Base-by-base conservation (phyloP, 2,888 invertebrate species). In the Sialis lutaria region DNA sequence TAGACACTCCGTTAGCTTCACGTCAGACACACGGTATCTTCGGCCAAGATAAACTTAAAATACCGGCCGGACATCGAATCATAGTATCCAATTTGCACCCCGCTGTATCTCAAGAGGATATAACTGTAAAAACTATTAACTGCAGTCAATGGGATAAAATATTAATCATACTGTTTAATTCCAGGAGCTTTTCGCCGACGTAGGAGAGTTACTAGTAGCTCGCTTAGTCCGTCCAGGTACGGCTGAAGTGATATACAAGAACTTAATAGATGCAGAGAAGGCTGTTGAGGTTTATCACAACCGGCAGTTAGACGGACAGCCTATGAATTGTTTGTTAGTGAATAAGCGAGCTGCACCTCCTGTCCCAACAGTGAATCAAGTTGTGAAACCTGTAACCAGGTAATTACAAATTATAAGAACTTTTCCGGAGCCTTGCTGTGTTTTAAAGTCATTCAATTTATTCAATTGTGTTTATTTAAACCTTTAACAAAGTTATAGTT, bases 211-310 rank as follows among this genome's bases (percentile, higher is more conserved):
- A 60, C 67, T 85, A 48, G 82, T 84, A 53, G 90, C 90, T 0
- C 77, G 85, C 55, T 69, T 93, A 55, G 82, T 90, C 9, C 77
- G 89, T 41, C 82, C 85, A 0, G 93, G 93, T 1, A 82, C 83
- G 2, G 93, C 92, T 0, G 92, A 93, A 68, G 91, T 93, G 1
- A 85, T 91, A 54, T 93, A 90, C 63, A 82, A 83, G 58, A 79
- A 79, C 41, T 70, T 84, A 53, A 80, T 83, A 54, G 89, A 92
- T 65, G 93, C 93, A 33, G 79, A 87, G 56, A 80, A 80, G 62
- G 92, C 95, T 2, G 89, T 92, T 3, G 89, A 91, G 56, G 82
- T 89, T 46, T 93, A 93, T 67, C 91, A 93, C 62, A 91, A 92
- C 64, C 70, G 93, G 45, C 90, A 91, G 60, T 68, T 95, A 40